Conservation (phyloP, 2,797 vertebrate genomes). For the Semotilus atromaculatus region DNA sequence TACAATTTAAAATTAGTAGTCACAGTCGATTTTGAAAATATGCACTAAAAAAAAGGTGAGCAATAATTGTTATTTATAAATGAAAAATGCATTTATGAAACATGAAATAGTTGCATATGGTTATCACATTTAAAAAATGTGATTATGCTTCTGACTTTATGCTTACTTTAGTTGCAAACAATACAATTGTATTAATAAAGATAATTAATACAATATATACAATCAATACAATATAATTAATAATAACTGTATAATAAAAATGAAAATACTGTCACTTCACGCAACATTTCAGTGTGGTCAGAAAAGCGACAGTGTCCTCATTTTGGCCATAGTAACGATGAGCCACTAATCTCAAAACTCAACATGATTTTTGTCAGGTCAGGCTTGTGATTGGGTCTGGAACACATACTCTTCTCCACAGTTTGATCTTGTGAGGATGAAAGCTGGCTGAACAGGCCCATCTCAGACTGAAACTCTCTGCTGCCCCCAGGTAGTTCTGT, state of each 20-base stretch:
- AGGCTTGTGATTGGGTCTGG: neutral
- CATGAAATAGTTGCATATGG: neutral
- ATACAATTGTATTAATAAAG: too few species aligned
- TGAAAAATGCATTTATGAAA: neutral
- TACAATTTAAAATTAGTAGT: too few species aligned
- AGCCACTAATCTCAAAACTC: neutral
- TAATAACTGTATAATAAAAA: neutral
- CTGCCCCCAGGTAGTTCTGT: slow-evolving; percentile 75
- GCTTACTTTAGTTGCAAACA: neutral
- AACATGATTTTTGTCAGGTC: neutral
- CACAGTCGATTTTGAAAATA: neutral
- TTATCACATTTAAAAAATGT: neutral
- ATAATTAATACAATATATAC: too few species aligned
- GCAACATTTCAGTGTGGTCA: neutral
- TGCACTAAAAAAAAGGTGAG: neutral
- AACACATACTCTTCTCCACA: slow-evolving; percentile 79
- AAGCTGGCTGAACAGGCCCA: slow-evolving; percentile 75
- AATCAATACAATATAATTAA: too few species aligned
- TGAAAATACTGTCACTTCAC: neutral
- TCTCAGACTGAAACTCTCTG: slow-evolving; percentile 71
- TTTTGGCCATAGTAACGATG: neutral
- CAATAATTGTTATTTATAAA: neutral
- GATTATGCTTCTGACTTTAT: neutral
- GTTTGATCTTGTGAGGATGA: slow-evolving; percentile 80
- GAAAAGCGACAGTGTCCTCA: neutral